A percentile compares a stretch with the other conserved stretches of the same genome.
phyloP scores from a whole-genome alignment of 2,888 invertebrate genomes.

The Abrostola tripartita region DNA sequence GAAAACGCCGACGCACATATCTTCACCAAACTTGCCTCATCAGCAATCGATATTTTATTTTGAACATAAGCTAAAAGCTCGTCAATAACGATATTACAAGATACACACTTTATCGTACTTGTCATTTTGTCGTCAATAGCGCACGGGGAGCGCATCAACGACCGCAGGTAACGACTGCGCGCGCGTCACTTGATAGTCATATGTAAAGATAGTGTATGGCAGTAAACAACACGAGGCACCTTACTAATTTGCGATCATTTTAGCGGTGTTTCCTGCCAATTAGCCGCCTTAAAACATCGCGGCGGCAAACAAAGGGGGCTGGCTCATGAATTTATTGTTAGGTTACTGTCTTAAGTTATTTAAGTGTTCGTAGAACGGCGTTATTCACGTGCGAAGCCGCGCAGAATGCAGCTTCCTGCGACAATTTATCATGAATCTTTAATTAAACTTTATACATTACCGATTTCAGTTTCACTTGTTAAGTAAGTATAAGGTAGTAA shows the following conservation, averaged over 20 bases:
- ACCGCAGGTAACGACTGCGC: no score
- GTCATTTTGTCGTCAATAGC: no score
- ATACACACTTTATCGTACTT: no score
- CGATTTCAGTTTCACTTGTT: no score
- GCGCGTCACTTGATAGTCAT: no score
- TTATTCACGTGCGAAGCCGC: slow-evolving; percentile 83
- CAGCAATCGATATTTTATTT: no score
- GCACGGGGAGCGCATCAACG: no score
- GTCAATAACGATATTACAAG: no score
- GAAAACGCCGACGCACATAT: no score
- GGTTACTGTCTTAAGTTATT: slow-evolving; percentile 85
- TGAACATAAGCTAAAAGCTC: no score
- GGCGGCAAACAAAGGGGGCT: slow-evolving; percentile 77
- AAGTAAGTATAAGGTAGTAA: no score
- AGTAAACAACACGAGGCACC: slow-evolving; percentile 53
- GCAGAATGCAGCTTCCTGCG: slow-evolving; percentile 85
- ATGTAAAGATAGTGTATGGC: slow-evolving; percentile 57
- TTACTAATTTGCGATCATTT: slow-evolving; percentile 78
- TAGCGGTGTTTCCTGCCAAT: slow-evolving; percentile 83
- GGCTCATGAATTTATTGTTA: slow-evolving; percentile 86
- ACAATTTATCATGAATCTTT: slow-evolving; percentile 89
- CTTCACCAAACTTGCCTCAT: no score
- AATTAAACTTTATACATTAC: slow-evolving; percentile 88
- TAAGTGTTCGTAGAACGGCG: slow-evolving; percentile 81
- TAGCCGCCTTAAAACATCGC: slow-evolving; percentile 78